phyloP scores from a whole-genome alignment of 2,113 vertebrate species.

The Chaenocephalus aceratus region DNA sequence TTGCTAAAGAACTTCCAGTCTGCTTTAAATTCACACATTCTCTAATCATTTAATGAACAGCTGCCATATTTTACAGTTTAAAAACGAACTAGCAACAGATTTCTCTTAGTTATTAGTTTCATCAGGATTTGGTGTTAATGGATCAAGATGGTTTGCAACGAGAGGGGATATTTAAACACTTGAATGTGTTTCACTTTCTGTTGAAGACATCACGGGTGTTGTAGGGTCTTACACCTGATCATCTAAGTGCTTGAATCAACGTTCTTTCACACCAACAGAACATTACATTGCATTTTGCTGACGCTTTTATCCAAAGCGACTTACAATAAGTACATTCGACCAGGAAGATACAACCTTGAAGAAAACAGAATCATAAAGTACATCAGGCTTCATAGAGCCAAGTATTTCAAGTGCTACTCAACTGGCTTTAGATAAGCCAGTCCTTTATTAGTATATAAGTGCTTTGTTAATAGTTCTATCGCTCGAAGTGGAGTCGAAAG shows the following conservation, averaged over 20 bases:
- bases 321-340: no score
- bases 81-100: not conserved
- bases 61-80: not conserved
- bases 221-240: constrained; percentile 29
- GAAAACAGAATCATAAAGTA: no score
- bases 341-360: no score
- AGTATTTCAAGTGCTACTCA: no score
- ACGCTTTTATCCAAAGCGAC: no score
- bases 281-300: no score
- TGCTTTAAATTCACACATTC: constrained; percentile 7
- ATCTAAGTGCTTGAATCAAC: constrained; percentile 18
- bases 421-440: no score
- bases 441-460: no score
- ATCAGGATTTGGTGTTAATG: not conserved
- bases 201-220: not conserved
- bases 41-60: not conserved
- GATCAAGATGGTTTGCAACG: not conserved
- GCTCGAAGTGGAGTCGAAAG: no score
- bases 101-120: not conserved
- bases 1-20: not conserved
- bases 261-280: not conserved
- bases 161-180: not conserved
- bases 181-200: not conserved
- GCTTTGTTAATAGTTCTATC: no score
- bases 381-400: no score